These are phyloP conservation scores for Drosophila seclusa DNA, from an alignment of 2,888 invertebrate species.

Conservation along the genomic window DNA sequence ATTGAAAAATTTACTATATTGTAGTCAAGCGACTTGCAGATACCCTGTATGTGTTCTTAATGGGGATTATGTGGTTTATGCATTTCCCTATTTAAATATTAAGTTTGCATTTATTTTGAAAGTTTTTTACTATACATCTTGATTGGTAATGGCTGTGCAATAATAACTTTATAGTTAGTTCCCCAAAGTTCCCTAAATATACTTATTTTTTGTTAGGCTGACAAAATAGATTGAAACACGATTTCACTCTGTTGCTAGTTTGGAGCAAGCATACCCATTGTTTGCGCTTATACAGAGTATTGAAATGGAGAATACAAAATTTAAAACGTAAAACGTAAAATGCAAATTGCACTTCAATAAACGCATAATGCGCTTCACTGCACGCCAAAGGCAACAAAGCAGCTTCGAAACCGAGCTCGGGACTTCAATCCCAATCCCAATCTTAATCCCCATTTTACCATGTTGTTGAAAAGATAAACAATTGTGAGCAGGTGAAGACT, in stretches of 20 bases:
- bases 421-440: slow-evolving; percentile 2
- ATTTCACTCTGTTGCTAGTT: background rate
- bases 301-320: slow-evolving; percentile 30
- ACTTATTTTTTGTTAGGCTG: background rate
- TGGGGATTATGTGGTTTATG: background rate
- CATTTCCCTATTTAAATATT: background rate
- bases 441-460: background rate
- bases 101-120: too few species aligned
- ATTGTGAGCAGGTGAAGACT: slow-evolving; percentile 40
- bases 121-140: too few species aligned
- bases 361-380: slow-evolving; percentile 70
- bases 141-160: too few species aligned
- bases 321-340: slow-evolving; percentile 43
- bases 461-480: slow-evolving; percentile 43
- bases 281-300: slow-evolving; percentile 15
- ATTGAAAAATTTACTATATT: slow-evolving; percentile 39
- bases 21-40: background rate
- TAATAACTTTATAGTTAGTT: background rate
- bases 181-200: fast-evolving
- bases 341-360: slow-evolving; percentile 66
- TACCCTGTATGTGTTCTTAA: background rate
- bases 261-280: background rate
- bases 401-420: slow-evolving; percentile 12
- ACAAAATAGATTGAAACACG: background rate
- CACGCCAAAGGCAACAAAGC: slow-evolving; percentile 65